Evolutionary conservation across 2,113 vertebrate species (phyloP).

Genomic region (Nothobranchius furzeri): DNA sequence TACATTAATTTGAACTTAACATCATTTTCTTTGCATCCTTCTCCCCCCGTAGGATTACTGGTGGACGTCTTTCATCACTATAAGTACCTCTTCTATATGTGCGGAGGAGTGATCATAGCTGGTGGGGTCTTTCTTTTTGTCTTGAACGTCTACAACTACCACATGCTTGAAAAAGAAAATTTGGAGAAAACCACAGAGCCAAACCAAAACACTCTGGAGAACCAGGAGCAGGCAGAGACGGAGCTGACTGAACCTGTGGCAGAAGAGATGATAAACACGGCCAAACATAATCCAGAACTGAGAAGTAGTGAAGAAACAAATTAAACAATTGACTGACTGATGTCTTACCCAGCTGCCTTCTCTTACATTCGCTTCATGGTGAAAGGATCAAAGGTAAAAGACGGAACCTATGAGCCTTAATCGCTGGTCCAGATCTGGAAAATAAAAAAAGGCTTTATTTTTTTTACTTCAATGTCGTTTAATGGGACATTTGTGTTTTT

Average conservation of each 20-base stretch:
- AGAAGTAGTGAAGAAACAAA: background rate
- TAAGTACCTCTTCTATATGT: slow-evolving; percentile 83
- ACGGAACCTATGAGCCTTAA: background rate
- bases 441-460: background rate
- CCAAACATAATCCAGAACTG: slow-evolving; percentile 10
- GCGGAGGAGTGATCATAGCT: slow-evolving; percentile 78
- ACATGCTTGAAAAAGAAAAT: slow-evolving; percentile 75
- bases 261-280: slow-evolving; percentile 9
- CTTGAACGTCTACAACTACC: slow-evolving; percentile 85
- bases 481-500: too few species aligned
- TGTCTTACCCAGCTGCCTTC: background rate
- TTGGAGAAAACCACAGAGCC: background rate
- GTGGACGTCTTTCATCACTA: slow-evolving; percentile 81
- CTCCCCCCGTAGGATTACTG: slow-evolving; percentile 72
- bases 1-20: background rate
- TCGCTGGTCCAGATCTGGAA: background rate
- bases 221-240: slow-evolving; percentile 38
- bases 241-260: slow-evolving; percentile 21
- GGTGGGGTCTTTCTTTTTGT: slow-evolving; percentile 82
- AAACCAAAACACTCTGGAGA: slow-evolving; percentile 2
- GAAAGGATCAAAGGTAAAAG: background rate
- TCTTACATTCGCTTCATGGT: too few species aligned
- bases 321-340: background rate
- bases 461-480: background rate
- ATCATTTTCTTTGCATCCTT: slow-evolving; percentile 9